Conservation (phyloP, 1,140 invertebrate species). For the Drosophila funebris region DNA sequence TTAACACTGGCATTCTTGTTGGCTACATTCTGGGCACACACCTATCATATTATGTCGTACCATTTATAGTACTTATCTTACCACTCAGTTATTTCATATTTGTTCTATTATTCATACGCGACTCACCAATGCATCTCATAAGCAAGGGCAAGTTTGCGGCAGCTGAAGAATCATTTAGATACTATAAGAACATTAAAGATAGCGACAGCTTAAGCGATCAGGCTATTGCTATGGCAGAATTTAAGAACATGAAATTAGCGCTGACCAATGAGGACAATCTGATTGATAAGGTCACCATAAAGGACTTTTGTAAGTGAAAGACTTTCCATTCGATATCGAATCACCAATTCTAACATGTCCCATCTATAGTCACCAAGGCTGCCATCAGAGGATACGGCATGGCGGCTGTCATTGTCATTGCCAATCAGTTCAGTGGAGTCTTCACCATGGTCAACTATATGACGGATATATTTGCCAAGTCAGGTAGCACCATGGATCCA, state of each 20-base stretch:
- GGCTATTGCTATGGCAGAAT: slow-evolving; percentile 42
- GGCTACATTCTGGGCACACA: slow-evolving; percentile 67
- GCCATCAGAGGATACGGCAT: slow-evolving; percentile 49
- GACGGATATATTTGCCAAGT: slow-evolving; percentile 87
- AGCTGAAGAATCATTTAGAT: slow-evolving; percentile 57
- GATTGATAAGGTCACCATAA: slow-evolving; percentile 14
- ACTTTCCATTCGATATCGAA: not conserved
- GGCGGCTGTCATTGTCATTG: slow-evolving; percentile 53
- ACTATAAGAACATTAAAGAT: slow-evolving; percentile 64
- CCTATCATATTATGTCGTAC: slow-evolving; percentile 53
- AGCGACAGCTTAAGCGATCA: slow-evolving; percentile 33
- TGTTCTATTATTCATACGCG: slow-evolving; percentile 54
- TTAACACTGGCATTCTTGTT: slow-evolving; percentile 62
- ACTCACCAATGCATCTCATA: slow-evolving; percentile 69
- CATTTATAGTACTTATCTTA: slow-evolving; percentile 43
- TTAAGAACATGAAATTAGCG: slow-evolving; percentile 51
- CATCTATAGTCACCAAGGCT: slow-evolving; percentile 26
- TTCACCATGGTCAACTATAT: slow-evolving; percentile 70
- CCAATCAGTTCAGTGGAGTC: slow-evolving; percentile 61
- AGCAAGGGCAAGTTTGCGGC: slow-evolving; percentile 33
- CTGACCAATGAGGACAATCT: slow-evolving; percentile 38
- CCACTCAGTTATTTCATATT: slow-evolving; percentile 50
- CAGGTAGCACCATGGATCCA: slow-evolving; percentile 85
- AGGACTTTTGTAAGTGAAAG: slow-evolving; percentile 63
- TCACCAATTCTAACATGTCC: not conserved